Evolutionary conservation across 30 jellyfish, hydroid and myxozoan genomes (phyloP).

Genomic region (Aurelia sp.): DNA sequence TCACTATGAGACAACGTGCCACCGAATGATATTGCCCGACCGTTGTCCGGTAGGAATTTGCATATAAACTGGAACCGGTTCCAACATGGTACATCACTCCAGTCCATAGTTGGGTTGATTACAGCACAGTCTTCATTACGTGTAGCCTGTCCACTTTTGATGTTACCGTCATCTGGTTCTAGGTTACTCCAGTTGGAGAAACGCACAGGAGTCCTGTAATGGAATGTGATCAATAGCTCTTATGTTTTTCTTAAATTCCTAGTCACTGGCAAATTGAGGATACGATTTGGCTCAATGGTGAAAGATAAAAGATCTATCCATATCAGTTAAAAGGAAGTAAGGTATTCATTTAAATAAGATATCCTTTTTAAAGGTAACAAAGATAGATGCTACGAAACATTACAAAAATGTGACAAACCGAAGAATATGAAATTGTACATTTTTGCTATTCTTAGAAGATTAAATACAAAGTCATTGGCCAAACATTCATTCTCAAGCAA

Average conservation of each 20-base stretch:
- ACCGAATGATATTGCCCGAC: constrained; percentile 84
- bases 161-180: constrained; percentile 97
- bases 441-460: too few species aligned
- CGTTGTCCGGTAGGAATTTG: constrained; percentile 77
- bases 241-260: background rate
- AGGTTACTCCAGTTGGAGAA: constrained; percentile 92
- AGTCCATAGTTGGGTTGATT: constrained; percentile 82
- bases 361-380: too few species aligned
- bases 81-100: constrained; percentile 98
- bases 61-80: constrained; percentile 80
- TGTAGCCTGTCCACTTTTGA: constrained; percentile 74
- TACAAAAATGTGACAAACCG: too few species aligned
- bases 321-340: too few species aligned
- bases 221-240: background rate
- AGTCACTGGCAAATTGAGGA: too few species aligned
- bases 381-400: too few species aligned
- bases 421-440: too few species aligned
- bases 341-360: too few species aligned
- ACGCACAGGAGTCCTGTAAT: constrained; percentile 82
- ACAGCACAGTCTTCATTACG: constrained; percentile 98
- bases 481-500: too few species aligned
- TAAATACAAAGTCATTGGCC: too few species aligned
- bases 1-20: constrained; percentile 77
- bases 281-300: too few species aligned
- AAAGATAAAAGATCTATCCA: too few species aligned